Evolutionary conservation across 2,888 invertebrate species (phyloP), one percentile per base, ranked within the genome.

Genomic region (Cepaea hortensis): DNA sequence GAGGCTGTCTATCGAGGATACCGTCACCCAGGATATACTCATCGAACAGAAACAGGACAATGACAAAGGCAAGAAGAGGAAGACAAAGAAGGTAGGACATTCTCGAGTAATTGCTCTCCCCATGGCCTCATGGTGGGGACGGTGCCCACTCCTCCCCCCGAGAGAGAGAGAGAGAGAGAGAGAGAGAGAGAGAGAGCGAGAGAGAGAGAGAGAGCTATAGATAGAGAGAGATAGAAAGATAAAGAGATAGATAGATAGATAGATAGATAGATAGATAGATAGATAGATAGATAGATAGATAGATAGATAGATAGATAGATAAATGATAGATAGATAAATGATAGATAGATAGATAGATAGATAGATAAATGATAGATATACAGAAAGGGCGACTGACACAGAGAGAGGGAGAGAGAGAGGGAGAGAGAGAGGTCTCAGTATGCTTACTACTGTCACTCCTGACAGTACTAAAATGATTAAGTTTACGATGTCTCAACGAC

Each of bases 51-150:
- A 77, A 35, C 70, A 70, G 20, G 75, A 86, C 13, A 20, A 55
- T 15, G 82, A 86, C 11, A 82, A 82, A 77, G 35, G 18, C 55
- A 82, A 77, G 70, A 86, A 86, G 86, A 85, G 81, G 35, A 86
- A 86, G 70, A 3, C 55, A 20, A 86, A 86, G n/a, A 86, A 86
- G 86, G 86, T 86, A 86, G 75, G 82, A 46, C 61, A 5, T n/a
- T 68, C 15, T n/a, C 18, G 5, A 15, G 1, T 15, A 5, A 15
- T 68, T 9, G 68, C 68, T 4, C 68, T 68, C 68, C 11, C 18
- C 20, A 68, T 18, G 18, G 1, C 18, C 62, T 18, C 9, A 13
- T 13, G 62, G 62, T 62, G 62, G 9, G 18, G 13, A 62, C 62
- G 62, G 0, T 18, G 9, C 13, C 62, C 18, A 1, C 62, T 2